Percentiles rank a stretch among this genome's conserved stretches.
These are phyloP conservation scores for Prionailurus bengalensis DNA, from an alignment of 2,113 vertebrate species.

Conservation along the genomic window DNA sequence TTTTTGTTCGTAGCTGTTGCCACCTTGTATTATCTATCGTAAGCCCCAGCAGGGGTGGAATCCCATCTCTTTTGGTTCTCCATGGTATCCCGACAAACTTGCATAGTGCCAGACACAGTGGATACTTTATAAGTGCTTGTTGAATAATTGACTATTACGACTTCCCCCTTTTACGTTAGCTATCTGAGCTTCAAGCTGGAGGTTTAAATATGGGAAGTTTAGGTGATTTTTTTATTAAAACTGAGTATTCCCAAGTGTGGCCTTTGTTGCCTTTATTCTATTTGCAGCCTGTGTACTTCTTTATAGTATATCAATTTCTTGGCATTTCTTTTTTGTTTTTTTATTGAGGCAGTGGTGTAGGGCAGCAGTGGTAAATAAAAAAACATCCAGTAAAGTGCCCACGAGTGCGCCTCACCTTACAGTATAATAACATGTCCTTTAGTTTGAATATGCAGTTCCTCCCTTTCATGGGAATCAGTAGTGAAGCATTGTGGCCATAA, in stretches of 20 bases:
- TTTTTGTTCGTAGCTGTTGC: background rate
- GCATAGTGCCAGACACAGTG: background rate
- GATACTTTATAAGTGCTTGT: background rate
- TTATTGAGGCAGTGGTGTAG: background rate
- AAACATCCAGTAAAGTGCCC: background rate
- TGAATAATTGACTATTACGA: background rate
- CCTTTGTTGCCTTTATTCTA: background rate
- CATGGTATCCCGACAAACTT: background rate
- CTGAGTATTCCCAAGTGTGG: background rate
- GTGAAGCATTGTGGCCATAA: background rate
- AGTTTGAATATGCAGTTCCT: background rate
- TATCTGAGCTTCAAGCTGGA: background rate
- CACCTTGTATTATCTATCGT: background rate
- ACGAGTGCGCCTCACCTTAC: background rate
- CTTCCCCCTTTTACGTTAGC: background rate
- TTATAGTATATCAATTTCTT: background rate
- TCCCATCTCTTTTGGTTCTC: background rate
- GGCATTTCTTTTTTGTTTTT: background rate
- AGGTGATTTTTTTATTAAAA: background rate
- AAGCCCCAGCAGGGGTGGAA: background rate
- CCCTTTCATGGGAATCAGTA: background rate
- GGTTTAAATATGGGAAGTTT: conserved; percentile 16
- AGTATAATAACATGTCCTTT: background rate
- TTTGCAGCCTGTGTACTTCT: background rate
- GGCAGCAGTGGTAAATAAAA: background rate